These are phyloP conservation scores for Channa striata DNA, from an alignment of 2,797 vertebrate species.

Conservation along the genomic window DNA sequence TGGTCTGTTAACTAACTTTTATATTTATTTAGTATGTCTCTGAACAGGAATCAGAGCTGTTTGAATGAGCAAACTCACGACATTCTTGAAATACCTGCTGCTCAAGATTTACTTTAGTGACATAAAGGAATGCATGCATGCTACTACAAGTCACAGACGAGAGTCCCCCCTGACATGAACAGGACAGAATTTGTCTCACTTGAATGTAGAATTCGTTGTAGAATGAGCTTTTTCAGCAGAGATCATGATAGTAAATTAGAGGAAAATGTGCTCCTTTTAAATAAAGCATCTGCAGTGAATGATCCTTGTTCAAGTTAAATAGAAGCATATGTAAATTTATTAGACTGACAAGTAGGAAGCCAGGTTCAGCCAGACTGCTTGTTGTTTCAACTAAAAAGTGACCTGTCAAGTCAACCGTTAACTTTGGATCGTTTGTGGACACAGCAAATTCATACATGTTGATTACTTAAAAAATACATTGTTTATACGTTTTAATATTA, in stretches of 20 bases:
- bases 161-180: background rate
- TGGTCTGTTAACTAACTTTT: background rate
- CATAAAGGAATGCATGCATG: constrained; percentile 52
- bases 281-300: background rate
- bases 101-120: constrained; percentile 41
- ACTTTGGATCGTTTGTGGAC: too few relatives aligned
- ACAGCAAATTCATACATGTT: too few relatives aligned
- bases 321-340: constrained; percentile 3
- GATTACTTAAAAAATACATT: too few relatives aligned
- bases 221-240: background rate
- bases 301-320: background rate
- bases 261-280: background rate
- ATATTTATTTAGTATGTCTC: background rate
- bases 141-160: constrained; percentile 32
- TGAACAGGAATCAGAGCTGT: background rate
- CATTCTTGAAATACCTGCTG: constrained; percentile 64
- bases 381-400: too few relatives aligned
- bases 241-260: background rate
- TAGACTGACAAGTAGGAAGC: constrained; percentile 13
- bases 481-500: too few relatives aligned
- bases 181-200: background rate
- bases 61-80: too few relatives aligned
- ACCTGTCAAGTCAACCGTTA: too few relatives aligned
- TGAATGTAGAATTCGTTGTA: background rate
- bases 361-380: constrained; percentile 29